A percentile compares a stretch with the other conserved stretches of the same genome.
These are phyloP conservation scores for Poecilobothrus nobilitatus DNA, from an alignment of 2,888 invertebrate genomes.

Conservation along the genomic window DNA sequence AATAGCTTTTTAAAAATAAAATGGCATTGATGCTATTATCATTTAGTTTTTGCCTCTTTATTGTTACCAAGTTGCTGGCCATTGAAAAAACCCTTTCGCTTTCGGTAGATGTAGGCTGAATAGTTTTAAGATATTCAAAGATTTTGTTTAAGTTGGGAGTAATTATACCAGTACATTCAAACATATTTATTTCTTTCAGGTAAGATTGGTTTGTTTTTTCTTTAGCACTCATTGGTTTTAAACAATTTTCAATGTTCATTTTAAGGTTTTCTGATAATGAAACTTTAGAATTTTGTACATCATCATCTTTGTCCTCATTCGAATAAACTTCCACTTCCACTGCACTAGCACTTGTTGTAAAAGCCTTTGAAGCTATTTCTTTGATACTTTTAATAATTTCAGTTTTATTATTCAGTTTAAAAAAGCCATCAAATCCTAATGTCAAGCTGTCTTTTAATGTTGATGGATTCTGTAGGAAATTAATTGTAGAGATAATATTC, in stretches of 20 bases:
- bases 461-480: constrained; percentile 3
- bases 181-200: too few relatives aligned
- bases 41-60: too few relatives aligned
- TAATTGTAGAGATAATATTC: background rate
- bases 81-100: too few relatives aligned
- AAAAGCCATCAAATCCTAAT: background rate
- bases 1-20: too few relatives aligned
- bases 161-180: too few relatives aligned
- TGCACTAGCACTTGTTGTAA: background rate
- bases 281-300: background rate
- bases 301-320: background rate
- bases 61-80: too few relatives aligned
- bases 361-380: background rate
- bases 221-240: background rate
- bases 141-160: too few relatives aligned
- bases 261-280: background rate
- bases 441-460: background rate
- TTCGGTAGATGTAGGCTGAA: too few relatives aligned
- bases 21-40: too few relatives aligned
- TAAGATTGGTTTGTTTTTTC: too few relatives aligned
- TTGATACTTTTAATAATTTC: background rate
- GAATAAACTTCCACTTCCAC: background rate
- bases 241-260: background rate
- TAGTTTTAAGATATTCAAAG: too few relatives aligned
- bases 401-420: background rate